Conservation (phyloP, 2,797 vertebrate genomes). For the Poeciliopsis turneri region DNA sequence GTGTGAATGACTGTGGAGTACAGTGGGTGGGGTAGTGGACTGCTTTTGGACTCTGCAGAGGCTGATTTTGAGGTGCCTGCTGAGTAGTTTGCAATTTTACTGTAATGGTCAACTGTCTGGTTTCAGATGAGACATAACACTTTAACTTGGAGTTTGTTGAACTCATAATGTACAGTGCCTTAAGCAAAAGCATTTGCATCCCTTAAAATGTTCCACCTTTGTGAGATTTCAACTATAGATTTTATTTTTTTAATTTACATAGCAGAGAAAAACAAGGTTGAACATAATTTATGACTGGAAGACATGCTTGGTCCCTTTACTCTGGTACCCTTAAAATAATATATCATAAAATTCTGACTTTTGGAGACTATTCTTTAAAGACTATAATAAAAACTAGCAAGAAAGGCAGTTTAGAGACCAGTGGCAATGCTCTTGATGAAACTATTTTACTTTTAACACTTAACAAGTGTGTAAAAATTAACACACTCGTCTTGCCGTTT, state of each 20-base stretch:
- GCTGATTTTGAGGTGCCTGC: constrained; percentile 21
- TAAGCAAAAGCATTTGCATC: neutral
- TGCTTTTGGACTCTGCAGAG: constrained; percentile 7
- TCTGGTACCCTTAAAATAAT: neutral
- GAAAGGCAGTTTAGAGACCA: neutral
- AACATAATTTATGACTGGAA: neutral
- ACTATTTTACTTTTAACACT: neutral
- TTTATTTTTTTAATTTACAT: neutral
- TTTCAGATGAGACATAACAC: constrained; percentile 10
- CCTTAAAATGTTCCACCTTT: neutral
- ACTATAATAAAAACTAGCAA: neutral
- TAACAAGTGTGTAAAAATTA: neutral
- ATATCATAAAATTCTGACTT: neutral
- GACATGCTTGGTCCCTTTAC: neutral
- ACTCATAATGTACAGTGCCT: neutral
- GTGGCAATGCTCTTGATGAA: neutral
- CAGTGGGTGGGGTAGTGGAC: neutral
- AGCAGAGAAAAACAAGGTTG: too few species aligned
- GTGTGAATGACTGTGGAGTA: constrained; percentile 33
- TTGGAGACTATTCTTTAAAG: neutral
- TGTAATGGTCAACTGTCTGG: constrained; percentile 12
- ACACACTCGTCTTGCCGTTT: neutral
- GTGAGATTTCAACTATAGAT: neutral
- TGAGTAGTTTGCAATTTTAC: constrained; percentile 15
- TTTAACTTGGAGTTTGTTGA: neutral